Evolutionary conservation across 2,113 vertebrate genomes (phyloP), one percentile per base, ranked within the genome.

Genomic region (Clarias magur): DNA sequence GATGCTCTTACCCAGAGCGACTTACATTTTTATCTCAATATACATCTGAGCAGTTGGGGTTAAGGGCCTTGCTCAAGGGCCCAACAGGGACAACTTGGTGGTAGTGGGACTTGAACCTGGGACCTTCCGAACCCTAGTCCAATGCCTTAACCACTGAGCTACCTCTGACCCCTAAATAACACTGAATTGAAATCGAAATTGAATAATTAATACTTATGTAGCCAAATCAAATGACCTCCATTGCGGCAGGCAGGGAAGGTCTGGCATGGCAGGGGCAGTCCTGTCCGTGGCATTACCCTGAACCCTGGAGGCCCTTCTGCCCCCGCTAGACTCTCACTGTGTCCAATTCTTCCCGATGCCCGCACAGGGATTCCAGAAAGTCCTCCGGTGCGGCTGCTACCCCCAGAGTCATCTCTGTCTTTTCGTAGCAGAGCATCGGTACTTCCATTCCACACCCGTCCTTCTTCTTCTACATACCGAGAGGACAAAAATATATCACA

Each of bases 161-260:
- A 34, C 30, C 30, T 2, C 30, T 34, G 30, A 34, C 30, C 30
- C 30, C 30, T 48, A 48, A 48, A 48, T 48, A 48, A 48, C 48
- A 48, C 6, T 8, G 7, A 48, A 48, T 8, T 48, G 48, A 7
- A 42, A 6, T 42, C 7, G 7, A 7, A 42, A 6, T 42, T 42
- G 13, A 3, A 78, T 11, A 21, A 17, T 57, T 80, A 59, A 80
- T 34, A 59, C n/a, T 30, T 57, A 56, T 78, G 25, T 59, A 80
- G 3, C 30, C 30, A 70, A 70, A 54, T 68, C 48, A 30, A 83
- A 83, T 34, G 91, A 97, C 97, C 97, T 96, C 96, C 96, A 3
- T 97, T 97, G 16, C 97, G 96, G 92, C 97, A 97, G 89, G 97
- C 96, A 0, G 97, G 97, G 86, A 98, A 97, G 23, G 97, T 97